These are phyloP conservation scores for Edolisoma coerulescens DNA, from an alignment of 2,113 vertebrate genomes.

Conservation along the genomic window DNA sequence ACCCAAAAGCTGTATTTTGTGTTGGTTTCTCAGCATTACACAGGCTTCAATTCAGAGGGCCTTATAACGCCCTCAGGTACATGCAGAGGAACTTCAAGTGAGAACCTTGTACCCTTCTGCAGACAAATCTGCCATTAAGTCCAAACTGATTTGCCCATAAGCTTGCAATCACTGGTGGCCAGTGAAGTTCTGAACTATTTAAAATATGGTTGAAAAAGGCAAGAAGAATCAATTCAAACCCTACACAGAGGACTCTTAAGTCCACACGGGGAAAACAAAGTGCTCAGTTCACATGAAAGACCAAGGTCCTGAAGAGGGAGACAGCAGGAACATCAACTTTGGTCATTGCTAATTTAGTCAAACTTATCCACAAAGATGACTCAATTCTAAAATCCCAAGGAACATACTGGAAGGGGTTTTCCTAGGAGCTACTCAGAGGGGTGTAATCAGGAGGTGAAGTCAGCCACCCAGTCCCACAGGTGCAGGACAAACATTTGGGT, in stretches of 20 bases:
- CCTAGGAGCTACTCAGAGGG: not conserved
- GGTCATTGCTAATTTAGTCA: not conserved
- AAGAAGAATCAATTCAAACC: not conserved
- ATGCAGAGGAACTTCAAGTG: not conserved
- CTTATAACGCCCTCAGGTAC: not conserved
- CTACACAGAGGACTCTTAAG: not conserved
- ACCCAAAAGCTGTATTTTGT: not conserved
- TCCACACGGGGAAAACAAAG: not conserved
- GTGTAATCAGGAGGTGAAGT: not conserved
- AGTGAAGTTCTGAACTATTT: not conserved
- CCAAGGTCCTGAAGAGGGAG: not conserved
- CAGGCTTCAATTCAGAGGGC: not conserved
- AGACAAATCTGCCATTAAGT: not conserved
- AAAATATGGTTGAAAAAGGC: not conserved
- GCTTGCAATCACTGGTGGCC: not conserved
- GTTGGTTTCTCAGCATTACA: not conserved
- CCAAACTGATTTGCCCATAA: not conserved
- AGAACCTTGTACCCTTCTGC: not conserved
- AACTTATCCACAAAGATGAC: not conserved
- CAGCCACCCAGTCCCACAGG: not conserved
- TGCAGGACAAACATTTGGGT: not conserved
- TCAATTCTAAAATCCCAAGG: not conserved
- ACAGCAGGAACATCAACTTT: not conserved
- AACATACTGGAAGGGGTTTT: not conserved
- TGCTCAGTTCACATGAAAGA: not conserved